phyloP scores from a whole-genome alignment of 1,140 invertebrate species.

The Vollenhovia emeryi region DNA sequence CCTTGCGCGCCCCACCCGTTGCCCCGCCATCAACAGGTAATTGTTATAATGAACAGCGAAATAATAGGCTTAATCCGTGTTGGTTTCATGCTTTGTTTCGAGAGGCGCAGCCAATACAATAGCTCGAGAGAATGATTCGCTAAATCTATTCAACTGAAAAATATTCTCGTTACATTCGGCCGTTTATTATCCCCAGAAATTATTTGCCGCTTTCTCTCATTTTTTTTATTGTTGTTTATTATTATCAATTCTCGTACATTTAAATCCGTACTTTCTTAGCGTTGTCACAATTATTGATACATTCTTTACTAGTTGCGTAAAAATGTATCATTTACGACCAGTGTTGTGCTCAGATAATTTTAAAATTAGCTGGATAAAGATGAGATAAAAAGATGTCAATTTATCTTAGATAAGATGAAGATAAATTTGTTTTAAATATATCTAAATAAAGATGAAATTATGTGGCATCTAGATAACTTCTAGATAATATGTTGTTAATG shows the following conservation, averaged over 20 bases:
- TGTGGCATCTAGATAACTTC: too few species aligned
- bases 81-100: conserved; percentile 70
- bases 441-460: too few species aligned
- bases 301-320: neutral
- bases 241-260: neutral
- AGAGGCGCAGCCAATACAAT: conserved; percentile 57
- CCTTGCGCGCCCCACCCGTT: conserved; percentile 40
- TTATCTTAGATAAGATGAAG: too few species aligned
- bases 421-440: too few species aligned
- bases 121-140: conserved; percentile 35
- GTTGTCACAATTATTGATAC: neutral
- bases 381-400: too few species aligned
- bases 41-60: conserved; percentile 77
- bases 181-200: neutral
- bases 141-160: conserved; percentile 43
- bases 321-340: neutral
- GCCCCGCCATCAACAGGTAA: conserved; percentile 71
- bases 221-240: conserved; percentile 9
- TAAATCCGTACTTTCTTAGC: neutral
- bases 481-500: too few species aligned
- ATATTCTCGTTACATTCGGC: neutral
- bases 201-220: neutral
- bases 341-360: too few species aligned
- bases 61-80: conserved; percentile 70
- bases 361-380: too few species aligned